A percentile compares a stretch with the other conserved stretches of the same genome.
Evolutionary conservation across 1,140 invertebrate species (phyloP).

Genomic region (Diploscapter pachys): DNA sequence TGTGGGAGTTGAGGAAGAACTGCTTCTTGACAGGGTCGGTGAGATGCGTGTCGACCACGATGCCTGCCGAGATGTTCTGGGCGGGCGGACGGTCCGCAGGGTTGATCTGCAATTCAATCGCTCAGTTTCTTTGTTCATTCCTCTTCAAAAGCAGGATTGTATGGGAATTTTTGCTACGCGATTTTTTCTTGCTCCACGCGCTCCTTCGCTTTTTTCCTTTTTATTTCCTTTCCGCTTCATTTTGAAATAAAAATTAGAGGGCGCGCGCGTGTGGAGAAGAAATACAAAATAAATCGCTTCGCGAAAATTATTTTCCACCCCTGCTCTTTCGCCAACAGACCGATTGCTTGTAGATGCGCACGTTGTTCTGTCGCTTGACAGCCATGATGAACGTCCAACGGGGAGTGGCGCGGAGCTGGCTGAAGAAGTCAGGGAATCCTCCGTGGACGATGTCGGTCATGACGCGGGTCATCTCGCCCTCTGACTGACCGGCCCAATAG

Average conservation of each 20-base stretch:
- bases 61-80: slow-evolving; percentile 7
- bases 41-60: slow-evolving; percentile 17
- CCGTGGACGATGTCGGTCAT: no score
- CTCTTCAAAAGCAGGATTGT: not conserved
- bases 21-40: slow-evolving; percentile 33
- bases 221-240: not conserved
- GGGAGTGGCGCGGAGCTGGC: no score
- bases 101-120: not conserved
- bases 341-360: slow-evolving; percentile 16
- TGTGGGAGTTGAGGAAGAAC: slow-evolving; percentile 41
- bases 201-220: not conserved
- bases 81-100: not conserved
- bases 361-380: slow-evolving; percentile 26
- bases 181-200: not conserved
- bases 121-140: not conserved
- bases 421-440: no score
- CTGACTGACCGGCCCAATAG: no score
- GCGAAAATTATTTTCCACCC: not conserved
- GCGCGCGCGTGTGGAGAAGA: not conserved
- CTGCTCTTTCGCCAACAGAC: not conserved
- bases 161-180: not conserved
- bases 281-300: not conserved
- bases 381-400: slow-evolving; percentile 25
- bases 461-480: no score
- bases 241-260: not conserved